Evolutionary conservation across 2,113 vertebrate genomes (phyloP), one percentile per base, ranked within the genome.

Genomic region (Hippoglossus stenolepis): DNA sequence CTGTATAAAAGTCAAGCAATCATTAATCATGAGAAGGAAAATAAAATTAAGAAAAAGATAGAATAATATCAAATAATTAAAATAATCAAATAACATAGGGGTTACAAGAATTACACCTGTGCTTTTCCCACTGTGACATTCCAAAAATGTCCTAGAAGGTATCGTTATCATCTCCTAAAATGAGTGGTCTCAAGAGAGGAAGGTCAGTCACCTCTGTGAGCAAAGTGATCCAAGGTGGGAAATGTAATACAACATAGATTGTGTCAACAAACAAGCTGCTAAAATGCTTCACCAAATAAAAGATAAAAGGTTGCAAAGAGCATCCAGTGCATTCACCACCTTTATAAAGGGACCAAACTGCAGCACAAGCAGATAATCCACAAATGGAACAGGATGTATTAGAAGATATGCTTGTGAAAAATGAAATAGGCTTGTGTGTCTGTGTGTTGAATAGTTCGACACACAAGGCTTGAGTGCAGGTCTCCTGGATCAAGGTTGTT

Each of bases 321-420:
- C 18, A 0, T 70, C 73, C 75, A 73, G 73, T 78, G 84, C 67
- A 40, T 86, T 82, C 51, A 78, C 0, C 60, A 63, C 15, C 13
- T 56, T 20, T 20, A 11, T 15, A 49, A 73, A 38, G 15, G 40
- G 73, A 66, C 47, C 18, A 71, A 75, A 72, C 21, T 15, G 56
- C 35, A 60, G 21, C 4, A 56, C 60, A 63, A 69, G 65, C 65
- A 65, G 65, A 45, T 59, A 28, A 40, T 64, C 24, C 40, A 64
- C 63, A 75, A 58, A 65, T 45, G 73, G 61, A 85, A 75, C 78
- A 20, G 51, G 64, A 47, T 7, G 20, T 0, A 62, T 53, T 51
- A 68, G 59, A 15, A 51, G 57, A 63, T 26, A 28, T 43, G 56
- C 40, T 23, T 15, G 38, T 13, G 26, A 51, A 51, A 18, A 17